Conservation (phyloP, 2,797 vertebrate genomes). For the Aldrovandia affinis region DNA sequence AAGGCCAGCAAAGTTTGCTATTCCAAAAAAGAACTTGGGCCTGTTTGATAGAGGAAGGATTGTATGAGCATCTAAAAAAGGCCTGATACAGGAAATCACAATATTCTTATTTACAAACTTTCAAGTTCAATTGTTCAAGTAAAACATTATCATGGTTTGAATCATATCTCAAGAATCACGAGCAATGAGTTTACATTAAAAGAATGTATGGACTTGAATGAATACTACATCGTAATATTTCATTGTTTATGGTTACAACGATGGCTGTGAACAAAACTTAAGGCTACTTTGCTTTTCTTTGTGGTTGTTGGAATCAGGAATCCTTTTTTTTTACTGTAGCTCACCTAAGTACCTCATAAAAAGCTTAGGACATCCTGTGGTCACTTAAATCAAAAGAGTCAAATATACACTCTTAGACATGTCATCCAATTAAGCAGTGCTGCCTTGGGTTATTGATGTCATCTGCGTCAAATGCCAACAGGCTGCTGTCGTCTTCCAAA, state of each 20-base stretch:
- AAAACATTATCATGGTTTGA: no score
- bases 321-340: conserved; percentile 50
- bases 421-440: conserved; percentile 50
- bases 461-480: neutral
- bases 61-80: no score
- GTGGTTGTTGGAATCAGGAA: conserved; percentile 62
- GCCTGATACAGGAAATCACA: no score
- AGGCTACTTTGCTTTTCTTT: conserved; percentile 26
- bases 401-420: conserved; percentile 68
- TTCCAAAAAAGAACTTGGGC: no score
- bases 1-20: no score
- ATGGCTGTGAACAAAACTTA: conserved; percentile 60
- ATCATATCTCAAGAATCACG: no score
- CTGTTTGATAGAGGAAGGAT: no score
- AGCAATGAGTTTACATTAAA: neutral
- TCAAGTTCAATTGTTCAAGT: no score
- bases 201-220: neutral
- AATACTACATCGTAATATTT: neutral
- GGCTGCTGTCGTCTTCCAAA: conserved; percentile 30
- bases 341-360: conserved; percentile 70
- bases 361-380: conserved; percentile 69
- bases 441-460: conserved; percentile 11
- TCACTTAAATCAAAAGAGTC: conserved; percentile 72
- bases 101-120: no score
- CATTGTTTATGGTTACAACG: conserved; percentile 57